Conservation (phyloP, 2,888 invertebrate genomes). For the Heliconius hortense region DNA sequence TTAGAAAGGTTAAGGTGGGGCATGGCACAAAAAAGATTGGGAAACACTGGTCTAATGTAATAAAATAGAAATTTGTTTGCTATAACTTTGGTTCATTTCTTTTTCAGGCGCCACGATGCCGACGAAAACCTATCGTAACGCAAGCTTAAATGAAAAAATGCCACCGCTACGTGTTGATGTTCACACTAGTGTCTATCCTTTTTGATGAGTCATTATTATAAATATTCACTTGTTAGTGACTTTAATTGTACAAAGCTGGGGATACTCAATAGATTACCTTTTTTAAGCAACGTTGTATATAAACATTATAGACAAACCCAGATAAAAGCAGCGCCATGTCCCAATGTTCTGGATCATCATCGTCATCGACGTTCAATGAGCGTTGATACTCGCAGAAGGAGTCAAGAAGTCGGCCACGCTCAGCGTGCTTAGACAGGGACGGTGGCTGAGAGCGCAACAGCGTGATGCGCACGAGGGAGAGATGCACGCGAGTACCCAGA, state of each 20-base stretch:
- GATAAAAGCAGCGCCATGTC: slow-evolving; percentile 90
- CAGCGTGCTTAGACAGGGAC: slow-evolving; percentile 83
- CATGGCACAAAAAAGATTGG: too few relatives aligned
- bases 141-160: neutral
- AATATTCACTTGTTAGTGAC: neutral
- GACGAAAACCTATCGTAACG: neutral
- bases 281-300: neutral
- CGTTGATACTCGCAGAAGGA: slow-evolving; percentile 88
- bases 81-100: too few relatives aligned
- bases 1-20: too few relatives aligned
- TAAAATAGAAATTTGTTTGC: neutral
- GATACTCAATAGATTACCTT: neutral
- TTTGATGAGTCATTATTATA: too few relatives aligned
- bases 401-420: slow-evolving; percentile 85
- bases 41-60: too few relatives aligned
- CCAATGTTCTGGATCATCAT: slow-evolving; percentile 88
- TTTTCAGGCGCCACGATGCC: neutral
- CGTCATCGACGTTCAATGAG: slow-evolving; percentile 84
- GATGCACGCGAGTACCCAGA: slow-evolving; percentile 84
- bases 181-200: neutral
- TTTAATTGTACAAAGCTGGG: neutral
- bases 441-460: slow-evolving; percentile 85
- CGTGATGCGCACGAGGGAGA: slow-evolving; percentile 87
- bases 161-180: neutral
- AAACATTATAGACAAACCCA: slow-evolving; percentile 70